Base-by-base conservation (phyloP, 2,113 vertebrate genomes). In the Pterocles gutturalis region DNA sequence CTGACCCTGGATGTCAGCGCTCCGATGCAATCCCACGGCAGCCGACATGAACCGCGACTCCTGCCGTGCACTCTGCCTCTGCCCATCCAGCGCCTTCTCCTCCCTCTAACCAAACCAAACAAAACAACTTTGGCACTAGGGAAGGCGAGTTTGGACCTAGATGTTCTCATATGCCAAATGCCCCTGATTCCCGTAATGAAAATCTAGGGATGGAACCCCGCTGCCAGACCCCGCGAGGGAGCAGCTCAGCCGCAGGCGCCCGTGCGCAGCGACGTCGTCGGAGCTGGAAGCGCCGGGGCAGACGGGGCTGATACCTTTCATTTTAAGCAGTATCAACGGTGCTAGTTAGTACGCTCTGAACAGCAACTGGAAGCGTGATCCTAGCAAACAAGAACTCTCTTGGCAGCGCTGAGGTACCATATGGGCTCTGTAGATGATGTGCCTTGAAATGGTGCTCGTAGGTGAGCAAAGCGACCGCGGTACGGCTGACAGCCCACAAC, bases 1-100 rank as follows among this genome's bases (percentile, higher is more conserved):
- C 69, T 73, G 84, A 19, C 51, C 84, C 36, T 3, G 53, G 25
- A 0, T 36, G 45, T 38, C 61, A 53, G 65, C 7, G 55, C 17
- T 60, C 43, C 2, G 20, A 22, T 0, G 1, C 20, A 7, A 7
- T 10, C 58, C 77, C 53, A 7, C 43, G 51, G 25, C 7, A 5
- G 62, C 31, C 0, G 0, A 11, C 58, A 3, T 0, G 2, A 25
- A n/a, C 41, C n/a, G 2, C 1, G 0, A 7, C 24, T n/a, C 46
- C 53, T 31, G 26, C 29, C 2, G 2, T 3, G 25, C 34, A 0
- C 18, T 34, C 72, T 0, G 28, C 46, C 57, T 36, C 46, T 7
- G 13, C 69, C 43, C 6, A 0, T 38, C 18, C 29, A 60, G 7
- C 60, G 17, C 51, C 70, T 65, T 1, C 10, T 36, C 4, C 48